These are phyloP conservation scores for Bagarius yarrelli DNA, from an alignment of 2,113 vertebrate species.

Conservation along the genomic window DNA sequence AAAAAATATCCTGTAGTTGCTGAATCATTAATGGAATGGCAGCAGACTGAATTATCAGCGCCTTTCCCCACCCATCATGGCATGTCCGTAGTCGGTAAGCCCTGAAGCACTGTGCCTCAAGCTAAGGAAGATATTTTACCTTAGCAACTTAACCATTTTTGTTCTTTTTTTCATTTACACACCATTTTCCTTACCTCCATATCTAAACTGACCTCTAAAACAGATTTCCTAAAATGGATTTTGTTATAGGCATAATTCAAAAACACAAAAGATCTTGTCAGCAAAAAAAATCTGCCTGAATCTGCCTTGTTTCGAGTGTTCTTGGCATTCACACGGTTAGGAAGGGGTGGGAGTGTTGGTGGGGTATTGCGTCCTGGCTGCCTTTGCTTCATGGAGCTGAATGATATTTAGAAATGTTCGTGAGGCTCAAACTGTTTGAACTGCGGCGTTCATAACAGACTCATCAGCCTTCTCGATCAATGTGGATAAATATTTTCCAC, in stretches of 20 bases:
- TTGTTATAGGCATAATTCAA: neutral
- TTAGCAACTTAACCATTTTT: neutral
- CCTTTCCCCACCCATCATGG: conserved; percentile 27
- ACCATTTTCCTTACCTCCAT: neutral
- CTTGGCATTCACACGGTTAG: conserved; percentile 58
- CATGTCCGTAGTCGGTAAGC: conserved; percentile 31
- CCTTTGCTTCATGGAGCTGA: conserved; percentile 55
- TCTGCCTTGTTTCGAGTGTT: conserved; percentile 48
- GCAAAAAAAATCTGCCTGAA: neutral
- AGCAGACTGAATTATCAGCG: conserved; percentile 53
- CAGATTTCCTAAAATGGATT: neutral
- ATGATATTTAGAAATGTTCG: conserved; percentile 70
- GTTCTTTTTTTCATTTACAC: neutral
- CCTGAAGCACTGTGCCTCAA: conserved; percentile 19
- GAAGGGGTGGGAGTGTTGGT: no score
- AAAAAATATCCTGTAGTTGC: conserved; percentile 66
- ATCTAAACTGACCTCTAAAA: conserved; percentile 1
- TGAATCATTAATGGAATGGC: conserved; percentile 67
- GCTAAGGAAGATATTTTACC: conserved; percentile 27
- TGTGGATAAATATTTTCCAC: conserved; percentile 76
- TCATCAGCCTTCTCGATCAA: conserved; percentile 70
- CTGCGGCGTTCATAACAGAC: conserved; percentile 70
- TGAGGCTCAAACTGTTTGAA: conserved; percentile 70
- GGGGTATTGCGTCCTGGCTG: conserved; percentile 36
- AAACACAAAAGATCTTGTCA: neutral